Evolutionary conservation across 2,888 invertebrate species (phyloP), one percentile per base, ranked within the genome.

Genomic region (Galerucella pusilla): DNA sequence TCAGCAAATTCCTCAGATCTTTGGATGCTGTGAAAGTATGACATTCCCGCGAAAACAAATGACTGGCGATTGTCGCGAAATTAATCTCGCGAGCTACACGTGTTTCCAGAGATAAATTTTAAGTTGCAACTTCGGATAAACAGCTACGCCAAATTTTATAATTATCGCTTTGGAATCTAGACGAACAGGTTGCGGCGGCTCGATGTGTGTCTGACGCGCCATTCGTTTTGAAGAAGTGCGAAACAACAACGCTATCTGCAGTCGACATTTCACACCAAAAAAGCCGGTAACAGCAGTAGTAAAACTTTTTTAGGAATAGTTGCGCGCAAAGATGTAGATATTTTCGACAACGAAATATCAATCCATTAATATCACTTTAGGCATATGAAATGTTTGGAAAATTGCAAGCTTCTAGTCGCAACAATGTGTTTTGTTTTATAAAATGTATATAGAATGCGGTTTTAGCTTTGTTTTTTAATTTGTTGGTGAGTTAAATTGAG

Each of bases 151-250:
- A 80, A 81, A 84, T 86, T 86, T 86, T 85, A 85, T 85, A 86
- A 87, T 85, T 86, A 86, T 86, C 85, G 83, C 81, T 83, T 84
- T 82, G 86, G 86, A 86, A 87, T 86, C 86, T 86, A 85, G 85
- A 85, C 79, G 85, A 84, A 86, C 86, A 84, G 85, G 86, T 86
- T 84, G 84, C 84, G 84, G 84, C 80, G 84, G 84, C 80, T 80
- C 73, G 77, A 74, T 78, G 77, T 82, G 82, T 78, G 80, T 75
- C 78, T 84, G 85, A 86, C 85, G 84, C 84, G 84, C 84, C 85
- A 85, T 86, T 85, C 83, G 84, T 85, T 85, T 84, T 81, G 80
- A 75, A 42, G 35, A 9, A 81, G 80, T 79, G 80, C 80, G 80
- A 78, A 83, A 74, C 80, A 79, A 81, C 75, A 78, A 78, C 80